Evolutionary conservation across 2,113 vertebrate genomes (phyloP), one percentile per base, ranked within the genome.

Genomic region (Neodon shergylaensis): DNA sequence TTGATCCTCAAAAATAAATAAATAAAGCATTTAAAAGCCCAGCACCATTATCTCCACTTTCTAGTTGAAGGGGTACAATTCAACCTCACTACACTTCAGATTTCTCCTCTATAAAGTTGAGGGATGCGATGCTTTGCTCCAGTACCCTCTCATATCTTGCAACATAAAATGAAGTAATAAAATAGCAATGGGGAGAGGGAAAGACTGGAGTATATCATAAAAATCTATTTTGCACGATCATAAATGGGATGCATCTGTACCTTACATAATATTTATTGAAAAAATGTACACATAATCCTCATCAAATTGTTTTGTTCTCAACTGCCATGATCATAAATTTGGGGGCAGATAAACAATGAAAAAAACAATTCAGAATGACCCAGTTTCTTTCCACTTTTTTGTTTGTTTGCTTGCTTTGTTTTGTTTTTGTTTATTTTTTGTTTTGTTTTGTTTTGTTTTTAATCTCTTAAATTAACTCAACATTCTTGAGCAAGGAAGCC

Each of bases 161-260:
- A 49, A 86, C 47, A 94, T 33, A 63, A 91, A 92, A 65, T 28
- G 39, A 87, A 83, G 14, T 68, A 68, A 36, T 68, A 16, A 14
- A 91, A 83, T 70, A 31, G 72, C 47, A 11, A 65, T 7, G 61
- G 58, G 22, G 19, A 84, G 10, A 92, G 39, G 92, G 5, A 81
- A 94, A 83, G 95, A 70, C 36, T 61, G 88, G 68, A 73, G 86
- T 36, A 47, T 8, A 76, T 49, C 21, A 82, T 83, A 85, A 89
- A 95, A 93, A 86, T 33, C 26, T 85, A 81, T 73, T 77, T 31
- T 91, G 65, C 21, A 33, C 28, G 79, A 70, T 78, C 47, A 61
- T 61, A 76, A 94, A 95, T 11, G 22, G 31, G 44, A 52, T 73
- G 78, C 36, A 85, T 79, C 9, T 96, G 14, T 54, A 47, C 14